Evolutionary conservation across 2,797 vertebrate species (phyloP).

Genomic region (Heliangelus exortis): DNA sequence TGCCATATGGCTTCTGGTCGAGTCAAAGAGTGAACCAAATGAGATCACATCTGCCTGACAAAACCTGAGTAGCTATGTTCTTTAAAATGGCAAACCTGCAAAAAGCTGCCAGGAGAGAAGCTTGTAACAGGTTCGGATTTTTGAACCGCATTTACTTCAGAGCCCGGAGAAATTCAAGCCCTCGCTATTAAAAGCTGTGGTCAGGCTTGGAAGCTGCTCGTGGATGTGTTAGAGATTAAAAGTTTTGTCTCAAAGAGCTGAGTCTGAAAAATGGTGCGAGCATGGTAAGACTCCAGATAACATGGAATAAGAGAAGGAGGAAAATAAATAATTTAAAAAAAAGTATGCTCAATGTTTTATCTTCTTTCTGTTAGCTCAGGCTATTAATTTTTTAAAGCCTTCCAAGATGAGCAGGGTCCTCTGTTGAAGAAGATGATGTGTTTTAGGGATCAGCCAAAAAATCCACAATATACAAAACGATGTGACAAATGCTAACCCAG

Average conservation of each 20-base stretch:
- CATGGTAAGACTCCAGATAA: not conserved
- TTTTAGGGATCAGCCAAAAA: not conserved
- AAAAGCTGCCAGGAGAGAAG: not conserved
- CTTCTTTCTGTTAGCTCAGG: not conserved
- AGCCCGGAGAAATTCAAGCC: not conserved
- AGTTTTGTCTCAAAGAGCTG: not conserved
- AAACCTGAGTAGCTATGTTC: not conserved
- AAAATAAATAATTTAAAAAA: not conserved
- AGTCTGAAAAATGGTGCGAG: not conserved
- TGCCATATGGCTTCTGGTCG: slow-evolving; percentile 42
- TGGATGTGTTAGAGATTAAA: not conserved
- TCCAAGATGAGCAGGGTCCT: not conserved
- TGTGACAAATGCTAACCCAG: not conserved
- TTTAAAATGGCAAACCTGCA: not conserved
- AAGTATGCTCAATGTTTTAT: not conserved
- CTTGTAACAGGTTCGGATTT: not conserved
- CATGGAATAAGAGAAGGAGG: not conserved
- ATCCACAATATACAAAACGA: fast-evolving
- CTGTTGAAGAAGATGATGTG: not conserved
- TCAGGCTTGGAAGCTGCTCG: fast-evolving
- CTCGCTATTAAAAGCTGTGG: not conserved
- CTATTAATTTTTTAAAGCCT: not conserved
- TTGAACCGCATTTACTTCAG: not conserved
- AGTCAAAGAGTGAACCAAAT: not conserved
- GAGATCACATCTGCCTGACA: slow-evolving; percentile 31